Base-by-base conservation (phyloP, 2,797 vertebrate species). In the Bryconaethiops microstoma region DNA sequence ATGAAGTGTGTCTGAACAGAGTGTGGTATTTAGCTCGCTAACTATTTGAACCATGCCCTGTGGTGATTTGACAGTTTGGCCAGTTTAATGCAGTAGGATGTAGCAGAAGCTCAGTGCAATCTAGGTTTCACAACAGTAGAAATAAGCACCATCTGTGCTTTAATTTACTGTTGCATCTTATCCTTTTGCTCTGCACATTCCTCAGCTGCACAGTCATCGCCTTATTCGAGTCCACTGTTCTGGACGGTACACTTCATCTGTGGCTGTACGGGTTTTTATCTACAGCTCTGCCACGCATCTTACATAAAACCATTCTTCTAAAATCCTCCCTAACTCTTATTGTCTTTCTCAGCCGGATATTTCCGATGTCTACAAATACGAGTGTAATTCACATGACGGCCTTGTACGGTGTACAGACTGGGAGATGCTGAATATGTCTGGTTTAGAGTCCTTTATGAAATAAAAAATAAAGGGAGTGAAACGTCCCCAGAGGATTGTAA, bases 401-500 rank as follows among this genome's bases (percentile, higher is more conserved):
- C 69, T 25, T 54, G 35, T 13, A 69, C n/a, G 23, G 12, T 62
- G 55, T 14, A 57, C 57, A 55, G 73, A 75, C 64, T 55, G 69
- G 39, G 14, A 70, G 55, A 21, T 76, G 45, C 45, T 57, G 62
- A 80, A 67, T 77, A 81, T 42, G 64, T 35, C 75, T 60, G 75
- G 25, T 10, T 67, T 42, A 4, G 40, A 59, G 48, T 60, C 54
- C 48, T 23, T 68, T 70, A 39, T 48, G 76, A 73, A 78, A 78
- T 81, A 76, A 23, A 83, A 79, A 78, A 75, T 8, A 82, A 50
- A 25, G 50, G 52, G 73, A 83, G 73, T 75, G 67, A 77, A 76
- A 75, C 63, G 35, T 82, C 76, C 85, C 80, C 59, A 78, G 73
- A 81, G 54, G 76, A 71, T 54, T 76, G 75, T 69, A 84, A 77